These are phyloP conservation scores for Chloroceryle amazona DNA, from an alignment of 2,797 vertebrate genomes.

Conservation along the genomic window DNA sequence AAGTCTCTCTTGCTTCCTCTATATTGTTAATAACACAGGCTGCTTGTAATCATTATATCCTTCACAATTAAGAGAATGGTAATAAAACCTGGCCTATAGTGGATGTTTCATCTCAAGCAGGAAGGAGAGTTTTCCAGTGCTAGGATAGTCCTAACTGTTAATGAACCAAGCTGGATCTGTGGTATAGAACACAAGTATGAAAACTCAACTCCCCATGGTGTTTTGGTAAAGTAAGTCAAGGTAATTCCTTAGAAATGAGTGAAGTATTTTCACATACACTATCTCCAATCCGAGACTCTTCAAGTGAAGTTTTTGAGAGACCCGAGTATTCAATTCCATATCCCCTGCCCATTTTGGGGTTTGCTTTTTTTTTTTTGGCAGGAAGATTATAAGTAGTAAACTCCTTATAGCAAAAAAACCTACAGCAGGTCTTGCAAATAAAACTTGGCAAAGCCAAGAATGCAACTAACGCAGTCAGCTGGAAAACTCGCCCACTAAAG, in stretches of 20 bases:
- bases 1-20: slow-evolving; percentile 72
- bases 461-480: slow-evolving; percentile 25
- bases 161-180: not conserved
- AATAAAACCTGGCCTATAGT: not conserved
- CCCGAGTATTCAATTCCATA: not conserved
- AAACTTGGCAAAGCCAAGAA: slow-evolving; percentile 15
- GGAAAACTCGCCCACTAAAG: slow-evolving; percentile 43
- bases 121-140: slow-evolving; percentile 3
- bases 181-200: not conserved
- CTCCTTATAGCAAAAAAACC: slow-evolving; percentile 22
- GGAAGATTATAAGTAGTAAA: slow-evolving; percentile 47
- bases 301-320: slow-evolving; percentile 45
- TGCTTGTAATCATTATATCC: slow-evolving; percentile 43
- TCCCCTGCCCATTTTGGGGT: not conserved
- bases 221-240: slow-evolving; percentile 26
- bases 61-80: not conserved
- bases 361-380: not conserved
- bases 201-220: not conserved
- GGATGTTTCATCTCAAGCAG: not conserved
- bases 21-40: slow-evolving; percentile 53
- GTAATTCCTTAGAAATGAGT: not conserved
- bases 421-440: slow-evolving; percentile 40
- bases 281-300: slow-evolving; percentile 31
- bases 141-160: not conserved
- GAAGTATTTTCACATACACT: not conserved